Conservation (phyloP, 2,797 vertebrate species). For the Liparis tanakae region DNA sequence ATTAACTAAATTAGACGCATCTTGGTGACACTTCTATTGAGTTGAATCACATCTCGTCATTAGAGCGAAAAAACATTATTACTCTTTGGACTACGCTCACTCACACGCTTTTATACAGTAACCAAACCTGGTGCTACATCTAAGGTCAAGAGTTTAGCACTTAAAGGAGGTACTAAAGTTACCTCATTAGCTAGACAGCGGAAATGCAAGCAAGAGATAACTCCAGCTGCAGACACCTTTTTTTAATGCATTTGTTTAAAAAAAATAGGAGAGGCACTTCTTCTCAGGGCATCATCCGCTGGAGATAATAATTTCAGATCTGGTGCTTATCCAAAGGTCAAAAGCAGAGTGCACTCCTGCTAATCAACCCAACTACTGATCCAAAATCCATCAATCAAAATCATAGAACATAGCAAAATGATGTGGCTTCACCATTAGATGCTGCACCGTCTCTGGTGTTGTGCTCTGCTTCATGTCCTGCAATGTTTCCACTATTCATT, state of each 20-base stretch:
- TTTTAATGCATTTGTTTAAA: background rate
- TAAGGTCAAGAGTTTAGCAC: background rate
- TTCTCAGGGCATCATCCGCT: constrained; percentile 14
- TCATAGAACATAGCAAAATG: constrained; percentile 11
- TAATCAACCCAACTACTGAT: constrained; percentile 53
- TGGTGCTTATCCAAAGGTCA: constrained; percentile 66
- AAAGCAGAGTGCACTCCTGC: constrained; percentile 25
- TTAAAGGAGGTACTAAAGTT: background rate
- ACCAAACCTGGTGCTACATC: background rate
- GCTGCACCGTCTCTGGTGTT: background rate
- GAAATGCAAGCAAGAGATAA: background rate
- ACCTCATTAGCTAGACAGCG: background rate
- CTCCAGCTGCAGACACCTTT: background rate
- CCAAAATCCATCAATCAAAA: constrained; percentile 19
- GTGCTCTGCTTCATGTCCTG: background rate
- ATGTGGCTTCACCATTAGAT: background rate
- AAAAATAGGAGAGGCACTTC: constrained; percentile 8
- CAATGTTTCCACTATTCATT: background rate
- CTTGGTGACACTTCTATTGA: constrained; percentile 44
- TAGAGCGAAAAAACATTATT: constrained; percentile 15
- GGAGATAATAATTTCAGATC: constrained; percentile 56
- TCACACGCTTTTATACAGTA: background rate
- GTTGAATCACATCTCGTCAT: constrained; percentile 27
- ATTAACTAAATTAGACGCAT: constrained; percentile 55
- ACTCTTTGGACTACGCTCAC: constrained; percentile 10